A percentile compares a stretch with the other conserved stretches of the same genome.
Evolutionary conservation across 2,888 invertebrate species (phyloP).

Genomic region (Ctenicera cuprea): DNA sequence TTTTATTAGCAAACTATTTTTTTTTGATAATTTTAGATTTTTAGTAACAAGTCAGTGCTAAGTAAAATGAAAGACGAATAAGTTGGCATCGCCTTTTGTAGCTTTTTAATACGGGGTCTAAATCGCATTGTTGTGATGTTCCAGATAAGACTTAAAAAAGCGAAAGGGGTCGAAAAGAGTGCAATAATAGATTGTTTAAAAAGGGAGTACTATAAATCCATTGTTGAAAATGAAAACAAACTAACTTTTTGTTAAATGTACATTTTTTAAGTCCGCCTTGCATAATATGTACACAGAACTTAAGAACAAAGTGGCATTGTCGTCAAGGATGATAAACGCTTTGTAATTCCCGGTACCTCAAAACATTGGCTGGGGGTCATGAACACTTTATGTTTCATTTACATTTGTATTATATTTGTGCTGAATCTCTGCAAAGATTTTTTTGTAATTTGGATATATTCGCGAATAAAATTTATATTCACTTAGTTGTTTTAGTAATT

Average conservation of each 20-base stretch:
- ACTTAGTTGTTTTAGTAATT: too few species aligned
- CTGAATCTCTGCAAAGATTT: too few species aligned
- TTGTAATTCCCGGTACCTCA: too few species aligned
- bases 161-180: too few species aligned
- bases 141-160: too few species aligned
- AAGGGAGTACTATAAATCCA: not conserved
- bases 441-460: too few species aligned
- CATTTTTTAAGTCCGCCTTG: slow-evolving; percentile 3
- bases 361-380: not conserved
- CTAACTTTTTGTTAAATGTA: not conserved
- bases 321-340: not conserved
- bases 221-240: not conserved
- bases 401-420: too few species aligned
- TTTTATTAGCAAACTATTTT: slow-evolving; percentile 64
- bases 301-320: slow-evolving; percentile 2
- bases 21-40: slow-evolving; percentile 57
- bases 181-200: slow-evolving; percentile 5
- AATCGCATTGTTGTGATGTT: slow-evolving; percentile 26
- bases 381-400: too few species aligned
- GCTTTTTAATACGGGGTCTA: slow-evolving; percentile 9
- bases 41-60: slow-evolving; percentile 18
- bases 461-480: too few species aligned
- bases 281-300: slow-evolving; percentile 27
- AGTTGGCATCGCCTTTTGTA: slow-evolving; percentile 4
- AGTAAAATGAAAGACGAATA: too few species aligned